A percentile compares a stretch with the other conserved stretches of the same genome.
Evolutionary conservation across 1,140 invertebrate species (phyloP).

Genomic region (Drosophila biarmipes): DNA sequence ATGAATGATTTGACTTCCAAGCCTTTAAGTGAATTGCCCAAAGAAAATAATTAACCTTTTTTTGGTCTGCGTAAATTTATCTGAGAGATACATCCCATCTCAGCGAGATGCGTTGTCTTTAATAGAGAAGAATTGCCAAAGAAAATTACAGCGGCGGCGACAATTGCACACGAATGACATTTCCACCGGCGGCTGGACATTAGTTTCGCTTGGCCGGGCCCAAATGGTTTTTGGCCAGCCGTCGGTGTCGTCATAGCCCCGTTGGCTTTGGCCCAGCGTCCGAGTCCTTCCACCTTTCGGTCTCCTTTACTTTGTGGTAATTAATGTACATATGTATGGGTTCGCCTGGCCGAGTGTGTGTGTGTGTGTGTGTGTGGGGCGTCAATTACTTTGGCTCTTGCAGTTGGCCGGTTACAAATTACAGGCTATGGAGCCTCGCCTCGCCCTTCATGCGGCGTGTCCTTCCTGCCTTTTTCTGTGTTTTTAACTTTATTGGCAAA

Average conservation of each 20-base stretch:
- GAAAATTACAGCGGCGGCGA: constrained; percentile 6
- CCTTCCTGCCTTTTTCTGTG: constrained; percentile 12
- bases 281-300: constrained; percentile 24
- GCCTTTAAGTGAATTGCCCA: background rate
- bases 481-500: constrained; percentile 68
- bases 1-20: background rate
- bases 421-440: constrained; percentile 39
- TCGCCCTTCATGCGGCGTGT: constrained; percentile 32
- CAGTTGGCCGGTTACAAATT: constrained; percentile 75
- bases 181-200: constrained; percentile 52
- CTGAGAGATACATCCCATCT: background rate
- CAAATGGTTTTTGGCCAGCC: constrained; percentile 63
- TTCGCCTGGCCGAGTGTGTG: constrained; percentile 4
- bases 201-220: constrained; percentile 66
- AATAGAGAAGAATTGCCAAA: constrained; percentile 18
- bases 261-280: constrained; percentile 18
- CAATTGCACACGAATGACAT: constrained; percentile 45
- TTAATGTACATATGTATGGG: constrained; percentile 59
- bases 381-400: constrained; percentile 71
- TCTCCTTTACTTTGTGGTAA: constrained; percentile 60
- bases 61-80: background rate
- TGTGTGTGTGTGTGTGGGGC: constrained; percentile 20
- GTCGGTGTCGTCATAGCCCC: constrained; percentile 40
- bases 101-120: constrained; percentile 9
- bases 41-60: background rate